Conservation (phyloP, 2,888 invertebrate genomes). For the Caenorhabditis sp. region DNA sequence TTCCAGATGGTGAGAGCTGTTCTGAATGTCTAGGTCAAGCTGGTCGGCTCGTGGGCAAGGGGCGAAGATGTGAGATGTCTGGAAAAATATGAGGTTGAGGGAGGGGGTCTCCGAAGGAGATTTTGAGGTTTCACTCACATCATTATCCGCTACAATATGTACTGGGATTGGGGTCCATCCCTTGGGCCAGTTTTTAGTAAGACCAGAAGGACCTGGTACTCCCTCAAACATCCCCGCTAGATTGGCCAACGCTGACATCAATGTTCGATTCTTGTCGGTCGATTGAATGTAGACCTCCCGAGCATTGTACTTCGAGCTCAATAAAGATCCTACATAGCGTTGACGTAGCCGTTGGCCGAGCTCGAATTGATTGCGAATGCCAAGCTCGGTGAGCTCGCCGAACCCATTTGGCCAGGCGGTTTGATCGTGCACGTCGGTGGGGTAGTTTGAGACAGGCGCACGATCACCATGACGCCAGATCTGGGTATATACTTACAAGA, state of each 20-base stretch:
- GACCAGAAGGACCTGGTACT: conserved; percentile 54
- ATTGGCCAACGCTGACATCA: conserved; percentile 84
- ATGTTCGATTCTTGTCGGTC: conserved; percentile 71
- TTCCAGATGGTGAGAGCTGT: conserved; percentile 41
- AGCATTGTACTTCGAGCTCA: conserved; percentile 41
- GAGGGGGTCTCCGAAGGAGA: too few species aligned
- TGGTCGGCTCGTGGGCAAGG: conserved; percentile 58
- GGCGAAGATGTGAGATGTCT: conserved; percentile 57
- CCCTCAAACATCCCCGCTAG: conserved; percentile 81
- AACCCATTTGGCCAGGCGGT: conserved; percentile 85
- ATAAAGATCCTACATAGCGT: conserved; percentile 37
- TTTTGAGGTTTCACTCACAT: too few species aligned
- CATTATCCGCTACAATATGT: conserved; percentile 53
- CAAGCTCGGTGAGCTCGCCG: conserved; percentile 83
- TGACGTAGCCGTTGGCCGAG: conserved; percentile 58
- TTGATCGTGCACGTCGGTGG: conserved; percentile 83
- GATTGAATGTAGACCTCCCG: conserved; percentile 70
- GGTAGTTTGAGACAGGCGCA: conserved; percentile 83
- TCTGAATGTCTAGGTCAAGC: conserved; percentile 42
- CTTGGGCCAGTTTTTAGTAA: conserved; percentile 52
- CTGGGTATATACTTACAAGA: too few species aligned
- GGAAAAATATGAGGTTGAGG: too few species aligned
- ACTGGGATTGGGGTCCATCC: conserved; percentile 65
- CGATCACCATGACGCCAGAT: conserved; percentile 89
- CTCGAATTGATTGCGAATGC: conserved; percentile 62